These are phyloP conservation scores for Solenopsis invicta DNA, from an alignment of 1,140 invertebrate genomes.

Conservation along the genomic window DNA sequence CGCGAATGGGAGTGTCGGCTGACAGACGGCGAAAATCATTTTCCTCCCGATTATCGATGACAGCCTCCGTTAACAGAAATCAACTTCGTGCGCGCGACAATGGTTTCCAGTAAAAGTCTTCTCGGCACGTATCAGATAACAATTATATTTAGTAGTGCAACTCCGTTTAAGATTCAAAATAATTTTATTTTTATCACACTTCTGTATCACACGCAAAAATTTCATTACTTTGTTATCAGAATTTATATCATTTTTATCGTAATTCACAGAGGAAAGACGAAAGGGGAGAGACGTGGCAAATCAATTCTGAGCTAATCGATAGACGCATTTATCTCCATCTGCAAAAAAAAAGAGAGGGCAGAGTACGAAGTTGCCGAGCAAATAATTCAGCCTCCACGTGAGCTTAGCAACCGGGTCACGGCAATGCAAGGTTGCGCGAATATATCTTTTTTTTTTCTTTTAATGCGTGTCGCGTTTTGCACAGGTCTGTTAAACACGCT, in stretches of 20 bases:
- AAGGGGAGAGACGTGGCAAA: not conserved
- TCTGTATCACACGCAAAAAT: not conserved
- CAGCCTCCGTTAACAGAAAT: slow-evolving; percentile 1
- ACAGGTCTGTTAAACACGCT: slow-evolving; percentile 73
- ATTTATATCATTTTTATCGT: not conserved
- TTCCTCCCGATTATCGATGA: slow-evolving; percentile 11
- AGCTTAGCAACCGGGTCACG: slow-evolving; percentile 64
- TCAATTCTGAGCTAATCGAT: not conserved
- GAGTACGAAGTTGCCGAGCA: slow-evolving; percentile 42
- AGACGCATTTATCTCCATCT: not conserved
- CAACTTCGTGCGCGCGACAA: not conserved
- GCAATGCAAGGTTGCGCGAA: slow-evolving; percentile 69
- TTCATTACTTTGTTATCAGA: not conserved
- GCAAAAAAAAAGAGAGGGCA: slow-evolving; percentile 29
- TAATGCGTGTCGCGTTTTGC: slow-evolving; percentile 76
- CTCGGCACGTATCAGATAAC: not conserved
- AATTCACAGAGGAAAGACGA: not conserved
- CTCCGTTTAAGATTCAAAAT: not conserved
- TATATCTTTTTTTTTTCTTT: slow-evolving; percentile 45
- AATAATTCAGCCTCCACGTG: slow-evolving; percentile 24
- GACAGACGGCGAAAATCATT: slow-evolving; percentile 33
- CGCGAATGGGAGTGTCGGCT: not conserved
- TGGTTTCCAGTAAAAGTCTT: not conserved
- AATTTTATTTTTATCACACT: slow-evolving; percentile 6
- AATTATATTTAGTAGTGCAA: not conserved